phyloP scores from a whole-genome alignment of 2,888 invertebrate species.

The Ecdyonurus torrentis region DNA sequence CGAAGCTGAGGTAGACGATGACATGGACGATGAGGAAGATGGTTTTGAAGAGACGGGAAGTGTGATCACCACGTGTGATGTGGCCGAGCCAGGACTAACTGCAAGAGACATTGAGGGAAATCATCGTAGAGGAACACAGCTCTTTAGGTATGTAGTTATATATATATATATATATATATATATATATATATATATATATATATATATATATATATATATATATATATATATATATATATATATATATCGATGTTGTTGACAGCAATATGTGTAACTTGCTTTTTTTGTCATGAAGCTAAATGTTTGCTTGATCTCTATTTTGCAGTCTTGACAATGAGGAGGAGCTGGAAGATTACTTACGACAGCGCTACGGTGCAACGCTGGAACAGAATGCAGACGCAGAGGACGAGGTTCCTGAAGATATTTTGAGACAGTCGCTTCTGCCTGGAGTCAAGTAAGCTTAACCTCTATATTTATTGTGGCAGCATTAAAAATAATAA shows the following conservation, averaged over 20 bases:
- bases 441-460: constrained; percentile 87
- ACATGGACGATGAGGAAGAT: constrained; percentile 90
- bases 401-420: constrained; percentile 93
- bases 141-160: constrained; percentile 93
- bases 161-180: no score
- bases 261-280: no score
- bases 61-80: not conserved
- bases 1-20: constrained; percentile 85
- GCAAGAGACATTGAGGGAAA: constrained; percentile 88
- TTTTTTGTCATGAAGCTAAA: no score
- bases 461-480: no score
- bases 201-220: no score
- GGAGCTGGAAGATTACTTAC: constrained; percentile 89
- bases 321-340: constrained; percentile 64
- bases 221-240: no score
- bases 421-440: constrained; percentile 92
- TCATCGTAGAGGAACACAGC: constrained; percentile 55
- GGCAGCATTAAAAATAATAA: no score
- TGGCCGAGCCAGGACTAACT: constrained; percentile 51
- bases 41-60: constrained; percentile 88
- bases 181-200: no score
- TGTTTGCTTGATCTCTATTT: no score
- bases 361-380: constrained; percentile 89
- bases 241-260: no score
- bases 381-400: constrained; percentile 33